Percentiles rank a stretch among this genome's conserved stretches.
Evolutionary conservation across 2,888 invertebrate genomes (phyloP).

Genomic region (Catocala sponsa): DNA sequence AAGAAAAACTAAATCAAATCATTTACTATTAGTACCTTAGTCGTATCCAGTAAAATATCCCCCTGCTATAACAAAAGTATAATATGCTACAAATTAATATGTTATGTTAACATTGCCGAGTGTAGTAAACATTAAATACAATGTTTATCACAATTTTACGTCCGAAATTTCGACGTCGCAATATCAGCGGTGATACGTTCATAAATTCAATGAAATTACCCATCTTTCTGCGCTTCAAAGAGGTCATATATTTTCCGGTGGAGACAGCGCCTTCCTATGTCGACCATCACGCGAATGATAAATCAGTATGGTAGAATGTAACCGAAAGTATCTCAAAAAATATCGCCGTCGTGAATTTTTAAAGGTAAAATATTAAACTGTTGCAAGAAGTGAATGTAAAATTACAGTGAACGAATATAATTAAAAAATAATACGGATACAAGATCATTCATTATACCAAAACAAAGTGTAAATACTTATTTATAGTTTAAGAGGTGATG

Average conservation of each 20-base stretch:
- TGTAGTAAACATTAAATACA: slow-evolving; percentile 55
- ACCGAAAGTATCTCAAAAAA: slow-evolving; percentile 30
- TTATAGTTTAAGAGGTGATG: no score
- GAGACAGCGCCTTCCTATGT: slow-evolving; percentile 81
- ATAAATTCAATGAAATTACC: slow-evolving; percentile 87
- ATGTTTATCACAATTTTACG: slow-evolving; percentile 76
- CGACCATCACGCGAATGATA: slow-evolving; percentile 82
- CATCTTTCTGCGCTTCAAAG: slow-evolving; percentile 86
- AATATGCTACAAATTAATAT: background rate
- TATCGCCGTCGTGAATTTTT: slow-evolving; percentile 30
- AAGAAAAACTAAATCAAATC: no score
- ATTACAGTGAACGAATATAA: no score
- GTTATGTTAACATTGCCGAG: slow-evolving; percentile 9
- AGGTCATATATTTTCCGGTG: slow-evolving; percentile 81
- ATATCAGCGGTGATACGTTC: slow-evolving; percentile 81
- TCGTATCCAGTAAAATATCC: no score
- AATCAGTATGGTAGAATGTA: slow-evolving; percentile 68
- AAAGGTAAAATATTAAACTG: slow-evolving; percentile 24
- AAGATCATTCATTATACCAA: no score
- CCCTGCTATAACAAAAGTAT: no score
- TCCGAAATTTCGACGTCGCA: slow-evolving; percentile 77
- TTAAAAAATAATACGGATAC: no score
- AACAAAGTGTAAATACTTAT: no score
- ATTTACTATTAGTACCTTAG: no score
- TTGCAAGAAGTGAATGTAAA: background rate